Evolutionary conservation across 2,113 vertebrate species (phyloP), one percentile per base, ranked within the genome.

Genomic region (Sapayoa aenigma): DNA sequence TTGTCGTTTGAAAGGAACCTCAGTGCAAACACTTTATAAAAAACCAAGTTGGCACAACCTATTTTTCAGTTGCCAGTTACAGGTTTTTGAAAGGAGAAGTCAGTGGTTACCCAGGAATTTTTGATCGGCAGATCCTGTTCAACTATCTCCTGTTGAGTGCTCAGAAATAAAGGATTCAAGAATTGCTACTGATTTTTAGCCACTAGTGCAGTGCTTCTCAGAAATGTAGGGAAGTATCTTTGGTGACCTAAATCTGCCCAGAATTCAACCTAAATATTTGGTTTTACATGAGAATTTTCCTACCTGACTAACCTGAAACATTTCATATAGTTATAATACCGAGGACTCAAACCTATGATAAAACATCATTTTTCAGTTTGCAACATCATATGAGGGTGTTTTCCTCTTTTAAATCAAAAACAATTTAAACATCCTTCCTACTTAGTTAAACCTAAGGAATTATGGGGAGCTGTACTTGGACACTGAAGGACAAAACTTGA

Each of bases 401-500:
- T 83, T 62, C 33, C 3, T 78, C 14, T 77, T 91, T 81, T 71
- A 42, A 89, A 62, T 22, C 30, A 33, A 52, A 91, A 79, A 25
- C 9, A 13, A 33, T 41, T 88, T 59, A 3, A 81, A 91, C 84
- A 42, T 39, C 27, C 47, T 90, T 89, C 42, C 91, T 41, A 69
- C 55, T 87, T 65, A 41, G n/a, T 35, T 46, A 65, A 71, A 50
- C 47, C 72, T 63, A 44, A 66, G 71, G 79, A 89, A 28, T 79
- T 75, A 49, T 0, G 0, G 31, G 88, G 89, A 90, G 68, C 25
- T 87, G 19, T 35, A 30, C 35, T 88, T 5, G 50, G 22, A 72
- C 73, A 44, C 27, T 6, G n/a, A 84, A 83, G 88, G 92, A 74
- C 90, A 95, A 80, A 92, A 66, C 73, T 46, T 91, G 93, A 93